These are phyloP conservation scores for Trichogramma evanescens DNA, from an alignment of 2,888 invertebrate genomes.

Conservation along the genomic window DNA sequence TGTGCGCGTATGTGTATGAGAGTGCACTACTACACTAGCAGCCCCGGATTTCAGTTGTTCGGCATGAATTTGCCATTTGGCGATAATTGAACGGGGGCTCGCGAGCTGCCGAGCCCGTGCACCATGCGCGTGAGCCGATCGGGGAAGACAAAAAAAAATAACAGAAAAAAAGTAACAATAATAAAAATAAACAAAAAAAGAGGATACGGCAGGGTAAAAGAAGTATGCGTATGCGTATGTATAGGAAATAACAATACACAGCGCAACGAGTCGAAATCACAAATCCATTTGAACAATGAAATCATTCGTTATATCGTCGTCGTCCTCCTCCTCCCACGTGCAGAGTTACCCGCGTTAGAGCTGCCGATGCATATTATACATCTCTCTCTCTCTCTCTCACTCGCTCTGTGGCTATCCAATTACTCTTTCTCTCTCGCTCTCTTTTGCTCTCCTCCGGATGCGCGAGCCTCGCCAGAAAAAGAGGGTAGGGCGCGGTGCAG, in stretches of 20 bases:
- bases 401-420: constrained; percentile 4
- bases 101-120: neutral
- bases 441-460: neutral
- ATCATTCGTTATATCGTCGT: constrained; percentile 17
- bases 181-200: too few relatives aligned
- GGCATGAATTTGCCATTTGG: constrained; percentile 15
- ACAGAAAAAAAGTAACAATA: too few relatives aligned
- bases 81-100: constrained; percentile 7
- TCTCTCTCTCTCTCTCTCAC: neutral
- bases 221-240: neutral
- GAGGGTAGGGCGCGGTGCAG: too few relatives aligned
- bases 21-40: too few relatives aligned
- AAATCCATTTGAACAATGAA: constrained; percentile 21
- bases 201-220: neutral
- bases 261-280: neutral
- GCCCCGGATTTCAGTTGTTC: constrained; percentile 5
- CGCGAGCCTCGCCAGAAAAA: too few relatives aligned
- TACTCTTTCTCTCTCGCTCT: neutral
- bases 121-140: too few relatives aligned
- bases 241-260: too few relatives aligned
- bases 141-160: too few relatives aligned
- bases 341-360: too few relatives aligned
- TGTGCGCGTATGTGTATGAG: too few relatives aligned
- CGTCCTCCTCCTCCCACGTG: neutral
- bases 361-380: too few relatives aligned